Conservation (phyloP, 1,140 invertebrate species). For the Campoletis sonorensis region DNA sequence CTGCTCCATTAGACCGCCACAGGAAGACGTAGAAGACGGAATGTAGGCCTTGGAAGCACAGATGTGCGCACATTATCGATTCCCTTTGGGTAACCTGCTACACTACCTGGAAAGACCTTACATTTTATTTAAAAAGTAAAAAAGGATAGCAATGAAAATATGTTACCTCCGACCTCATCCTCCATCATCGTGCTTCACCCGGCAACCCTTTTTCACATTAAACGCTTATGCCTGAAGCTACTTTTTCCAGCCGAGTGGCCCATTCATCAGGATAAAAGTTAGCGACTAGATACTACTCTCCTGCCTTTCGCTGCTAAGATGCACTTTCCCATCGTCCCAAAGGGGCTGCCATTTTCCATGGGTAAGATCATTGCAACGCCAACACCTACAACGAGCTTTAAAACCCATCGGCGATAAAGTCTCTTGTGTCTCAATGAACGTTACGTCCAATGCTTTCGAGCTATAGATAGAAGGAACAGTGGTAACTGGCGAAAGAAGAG, state of each 20-base stretch:
- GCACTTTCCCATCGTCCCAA: slow-evolving; percentile 30
- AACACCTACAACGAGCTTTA: slow-evolving; percentile 28
- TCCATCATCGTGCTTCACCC: background rate
- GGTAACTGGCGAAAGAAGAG: background rate
- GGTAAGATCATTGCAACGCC: slow-evolving; percentile 22
- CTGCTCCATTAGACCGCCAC: background rate
- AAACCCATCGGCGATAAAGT: slow-evolving; percentile 40
- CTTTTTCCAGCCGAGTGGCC: slow-evolving; percentile 16
- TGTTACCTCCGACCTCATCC: background rate
- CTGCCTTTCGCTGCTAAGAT: slow-evolving; percentile 1
- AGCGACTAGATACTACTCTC: background rate
- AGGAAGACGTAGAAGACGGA: background rate
- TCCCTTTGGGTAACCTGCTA: background rate
- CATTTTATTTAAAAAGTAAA: background rate
- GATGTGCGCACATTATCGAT: background rate
- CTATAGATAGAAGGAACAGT: slow-evolving; percentile 12
- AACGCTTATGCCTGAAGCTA: slow-evolving; percentile 8
- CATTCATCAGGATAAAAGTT: slow-evolving; percentile 38
- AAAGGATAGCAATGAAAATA: background rate
- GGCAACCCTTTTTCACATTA: slow-evolving; percentile 14
- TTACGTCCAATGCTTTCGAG: slow-evolving; percentile 29
- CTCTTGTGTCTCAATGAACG: slow-evolving; percentile 19
- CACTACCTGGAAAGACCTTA: background rate
- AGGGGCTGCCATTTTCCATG: slow-evolving; percentile 27
- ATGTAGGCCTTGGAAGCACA: slow-evolving; percentile 1